Conservation (phyloP, 1,140 invertebrate genomes). For the Papilio glaucus region DNA sequence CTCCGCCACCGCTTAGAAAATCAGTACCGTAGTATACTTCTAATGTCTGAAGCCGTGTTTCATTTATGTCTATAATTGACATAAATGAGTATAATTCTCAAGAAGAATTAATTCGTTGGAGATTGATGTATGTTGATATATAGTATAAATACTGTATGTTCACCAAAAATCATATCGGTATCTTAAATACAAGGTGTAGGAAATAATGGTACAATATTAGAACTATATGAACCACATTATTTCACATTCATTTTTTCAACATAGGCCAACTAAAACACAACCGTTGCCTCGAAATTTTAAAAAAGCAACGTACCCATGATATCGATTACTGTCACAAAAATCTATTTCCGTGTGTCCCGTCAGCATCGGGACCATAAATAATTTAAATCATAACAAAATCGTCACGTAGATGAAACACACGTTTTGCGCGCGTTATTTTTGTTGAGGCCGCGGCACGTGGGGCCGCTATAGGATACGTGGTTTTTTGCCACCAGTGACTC, state of each 20-base stretch:
- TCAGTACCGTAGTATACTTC: too few species aligned
- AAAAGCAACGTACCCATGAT: conserved; percentile 16
- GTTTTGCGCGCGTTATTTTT: conserved; percentile 62
- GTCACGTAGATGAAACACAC: conserved; percentile 78
- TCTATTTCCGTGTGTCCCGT: conserved; percentile 49
- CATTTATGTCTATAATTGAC: too few species aligned
- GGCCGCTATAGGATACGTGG: conserved; percentile 58
- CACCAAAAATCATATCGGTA: too few species aligned
- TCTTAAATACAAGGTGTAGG: neutral
- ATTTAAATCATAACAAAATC: conserved; percentile 79
- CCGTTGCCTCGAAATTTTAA: conserved; percentile 6
- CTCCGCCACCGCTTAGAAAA: too few species aligned
- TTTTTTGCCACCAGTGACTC: conserved; percentile 60
- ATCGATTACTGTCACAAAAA: conserved; percentile 40
- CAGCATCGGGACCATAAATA: conserved; percentile 58
- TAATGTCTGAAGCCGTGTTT: too few species aligned
- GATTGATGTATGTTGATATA: too few species aligned
- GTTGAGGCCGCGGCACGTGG: conserved; percentile 49
- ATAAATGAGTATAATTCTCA: too few species aligned
- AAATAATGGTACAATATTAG: neutral
- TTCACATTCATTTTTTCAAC: neutral
- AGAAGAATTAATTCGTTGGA: too few species aligned
- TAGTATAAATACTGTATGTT: too few species aligned
- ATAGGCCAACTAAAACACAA: neutral
- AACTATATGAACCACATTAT: neutral